Conservation (phyloP, 2,888 invertebrate genomes). For the Cryptocheilus praepositus region DNA sequence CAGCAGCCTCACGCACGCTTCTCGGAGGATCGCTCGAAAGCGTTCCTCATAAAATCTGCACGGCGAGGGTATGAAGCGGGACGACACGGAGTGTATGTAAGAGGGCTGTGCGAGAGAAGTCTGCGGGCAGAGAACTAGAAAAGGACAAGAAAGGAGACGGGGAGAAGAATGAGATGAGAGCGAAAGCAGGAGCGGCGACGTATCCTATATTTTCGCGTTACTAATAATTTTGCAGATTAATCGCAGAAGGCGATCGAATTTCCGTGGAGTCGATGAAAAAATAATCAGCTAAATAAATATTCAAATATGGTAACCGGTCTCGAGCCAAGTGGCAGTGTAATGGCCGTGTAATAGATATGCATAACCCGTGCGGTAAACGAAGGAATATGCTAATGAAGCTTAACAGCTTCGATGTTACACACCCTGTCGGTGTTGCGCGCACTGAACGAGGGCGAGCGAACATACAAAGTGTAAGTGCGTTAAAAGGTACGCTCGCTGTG, state of each 20-base stretch:
- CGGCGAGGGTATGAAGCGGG: no score
- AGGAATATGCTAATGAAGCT: slow-evolving; percentile 49
- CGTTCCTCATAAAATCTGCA: no score
- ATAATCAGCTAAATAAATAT: slow-evolving; percentile 53
- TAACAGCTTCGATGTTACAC: slow-evolving; percentile 38
- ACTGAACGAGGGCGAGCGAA: slow-evolving; percentile 6
- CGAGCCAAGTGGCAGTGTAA: slow-evolving; percentile 42
- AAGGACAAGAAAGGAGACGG: neutral
- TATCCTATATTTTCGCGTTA: slow-evolving; percentile 36
- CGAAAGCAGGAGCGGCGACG: slow-evolving; percentile 19
- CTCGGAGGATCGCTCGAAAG: neutral
- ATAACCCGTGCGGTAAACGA: slow-evolving; percentile 39
- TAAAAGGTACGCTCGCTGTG: no score
- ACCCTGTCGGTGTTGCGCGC: slow-evolving; percentile 32
- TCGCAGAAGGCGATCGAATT: slow-evolving; percentile 46
- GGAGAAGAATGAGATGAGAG: slow-evolving; percentile 9
- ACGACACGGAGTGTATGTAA: no score
- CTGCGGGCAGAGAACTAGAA: no score
- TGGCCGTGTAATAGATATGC: slow-evolving; percentile 50
- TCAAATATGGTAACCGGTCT: slow-evolving; percentile 51
- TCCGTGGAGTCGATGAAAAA: slow-evolving; percentile 43
- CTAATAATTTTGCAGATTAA: slow-evolving; percentile 39
- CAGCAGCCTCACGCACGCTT: neutral
- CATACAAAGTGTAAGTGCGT: slow-evolving; percentile 23
- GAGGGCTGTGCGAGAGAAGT: no score